Evolutionary conservation across 2,888 invertebrate genomes (phyloP), one percentile per base, ranked within the genome.

Genomic region (Drosophila pullipes): DNA sequence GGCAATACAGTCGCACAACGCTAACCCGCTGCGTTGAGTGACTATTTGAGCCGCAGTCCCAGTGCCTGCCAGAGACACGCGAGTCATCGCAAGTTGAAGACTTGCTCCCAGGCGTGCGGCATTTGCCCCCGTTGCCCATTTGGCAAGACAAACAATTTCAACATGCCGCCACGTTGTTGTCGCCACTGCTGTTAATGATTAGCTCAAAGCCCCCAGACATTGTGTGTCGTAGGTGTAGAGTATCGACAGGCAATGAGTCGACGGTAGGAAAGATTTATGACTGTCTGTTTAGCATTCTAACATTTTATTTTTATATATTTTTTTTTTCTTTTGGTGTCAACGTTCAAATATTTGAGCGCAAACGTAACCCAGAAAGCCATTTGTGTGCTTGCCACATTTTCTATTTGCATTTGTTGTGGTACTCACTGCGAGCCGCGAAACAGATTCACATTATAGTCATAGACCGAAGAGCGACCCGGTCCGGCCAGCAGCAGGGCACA

Each of bases 391-490:
- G 49, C 35, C 55, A 30, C 59, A 60, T 76, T 77, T 73, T 78
- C 81, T 74, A 78, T 86, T 77, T 74, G 75, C 13, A 31, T 44
- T 57, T 57, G 57, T 16, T 39, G 13, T n/a, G 9, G n/a, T 93
- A 97, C 97, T 96, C 94, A 97, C 97, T 96, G 94, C 85, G 95
- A 95, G 80, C 97, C 97, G 87, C 97, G 95, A 58, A 98, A 95
- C 74, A 97, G 94, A 94, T 97, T 97, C 86, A 97, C 95, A 90
- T 96, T 96, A 93, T 97, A 97, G 94, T 98, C 97, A 90, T 96
- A 97, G 22, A 96, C 95, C 69, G 96, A 97, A 79, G 97, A 96
- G 87, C 97, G 95, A 67, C 97, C 97, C 0, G 96, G 96, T 16
- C 97, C 96, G 76, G 95, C 95, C 76, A 98, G 94, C 85, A 97